These are phyloP conservation scores for Podarcis siculus DNA, from an alignment of 2,797 vertebrate species.

Conservation along the genomic window DNA sequence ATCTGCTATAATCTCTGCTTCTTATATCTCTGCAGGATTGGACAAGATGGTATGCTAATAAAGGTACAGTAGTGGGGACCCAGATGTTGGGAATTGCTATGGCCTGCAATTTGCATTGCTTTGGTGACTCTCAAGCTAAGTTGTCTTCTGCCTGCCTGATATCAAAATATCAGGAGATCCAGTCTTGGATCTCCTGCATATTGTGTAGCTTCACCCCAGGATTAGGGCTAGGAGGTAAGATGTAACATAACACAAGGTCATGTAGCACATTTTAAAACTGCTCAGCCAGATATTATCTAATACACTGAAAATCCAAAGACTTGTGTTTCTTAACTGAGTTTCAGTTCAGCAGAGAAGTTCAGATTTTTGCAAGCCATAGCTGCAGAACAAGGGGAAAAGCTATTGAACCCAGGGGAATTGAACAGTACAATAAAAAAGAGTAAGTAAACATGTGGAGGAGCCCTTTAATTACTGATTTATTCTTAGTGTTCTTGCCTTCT, in stretches of 20 bases:
- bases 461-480: too few species aligned
- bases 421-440: too few species aligned
- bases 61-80: conserved; percentile 78
- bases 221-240: not conserved
- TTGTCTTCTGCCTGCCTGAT: not conserved
- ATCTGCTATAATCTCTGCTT: not conserved
- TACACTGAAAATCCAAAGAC: too few species aligned
- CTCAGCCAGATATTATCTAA: too few species aligned
- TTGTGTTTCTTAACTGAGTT: too few species aligned
- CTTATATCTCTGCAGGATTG: conserved; percentile 80
- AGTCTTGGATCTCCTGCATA: not conserved
- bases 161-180: not conserved
- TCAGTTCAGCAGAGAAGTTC: too few species aligned
- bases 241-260: not conserved
- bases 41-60: conserved; percentile 91
- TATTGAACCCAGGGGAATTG: too few species aligned
- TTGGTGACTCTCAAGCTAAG: not conserved
- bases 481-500: too few species aligned
- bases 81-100: not conserved
- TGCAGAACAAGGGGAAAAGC: too few species aligned
- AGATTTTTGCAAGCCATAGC: too few species aligned
- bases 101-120: not conserved
- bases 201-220: not conserved
- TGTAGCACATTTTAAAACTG: too few species aligned
- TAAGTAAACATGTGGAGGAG: too few species aligned